Evolutionary conservation across 2,797 vertebrate species (phyloP), one percentile per base, ranked within the genome.

Genomic region (Notamacropus eugenii): DNA sequence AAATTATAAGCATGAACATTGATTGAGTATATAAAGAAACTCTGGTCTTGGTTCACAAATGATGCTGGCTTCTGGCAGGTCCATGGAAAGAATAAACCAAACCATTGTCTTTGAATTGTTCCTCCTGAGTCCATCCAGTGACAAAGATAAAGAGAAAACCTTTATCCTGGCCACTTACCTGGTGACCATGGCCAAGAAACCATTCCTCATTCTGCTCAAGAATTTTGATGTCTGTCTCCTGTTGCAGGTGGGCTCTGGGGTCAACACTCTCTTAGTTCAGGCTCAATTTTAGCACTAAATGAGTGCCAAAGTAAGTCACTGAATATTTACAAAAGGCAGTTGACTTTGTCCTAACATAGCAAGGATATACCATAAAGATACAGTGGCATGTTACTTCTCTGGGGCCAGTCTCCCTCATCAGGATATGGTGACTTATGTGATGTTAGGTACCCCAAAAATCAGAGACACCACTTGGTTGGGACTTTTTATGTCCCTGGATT

Each of bases 71-170:
- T 91, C 54, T 55, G 90, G 31, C 14, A 55, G 40, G 29, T 55
- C 22, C 29, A 93, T 91, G 87, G 82, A 59, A 90, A 46, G 90
- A 14, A 54, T 62, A n/a, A 95, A 95, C 54, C 57, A 52, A 12
- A 74, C 62, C 16, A n/a, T 14, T 67, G 14, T 67, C 34, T 67
- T n/a, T n/a, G 62, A 67, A n/a, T 19, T n/a, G 34, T 40, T 74
- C 62, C 34, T 67, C 34, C n/a, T 40, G 62, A 74, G 62, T n/a
- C 62, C 22, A 5, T 74, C 34, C 62, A n/a, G 34, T 74, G 62
- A 74, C 62, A 74, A n/a, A 16, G 62, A 74, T 5, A 74, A n/a
- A 74, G n/a, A 74, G 62, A n/a, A 74, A 74, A 74, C 1, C 34
- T 74, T 40, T 74, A 14, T n/a, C 34, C 62, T 40, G 34, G 62